Evolutionary conservation across 2,797 vertebrate genomes (phyloP), one percentile per base, ranked within the genome.

Genomic region (Cichlasoma orientale): DNA sequence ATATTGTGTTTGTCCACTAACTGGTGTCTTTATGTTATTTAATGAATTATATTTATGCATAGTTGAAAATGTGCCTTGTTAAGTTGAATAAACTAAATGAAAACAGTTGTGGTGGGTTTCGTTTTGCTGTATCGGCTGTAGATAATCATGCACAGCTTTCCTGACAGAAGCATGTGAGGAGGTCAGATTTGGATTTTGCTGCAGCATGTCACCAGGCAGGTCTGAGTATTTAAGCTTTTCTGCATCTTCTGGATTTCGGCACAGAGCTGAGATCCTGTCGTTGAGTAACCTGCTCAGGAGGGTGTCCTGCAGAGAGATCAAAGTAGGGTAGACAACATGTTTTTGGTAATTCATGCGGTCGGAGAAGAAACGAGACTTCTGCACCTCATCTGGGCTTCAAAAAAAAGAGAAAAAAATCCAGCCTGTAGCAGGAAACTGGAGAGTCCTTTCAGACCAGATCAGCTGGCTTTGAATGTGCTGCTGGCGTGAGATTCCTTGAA

Each of bases 11-110:
- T 91, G 85, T 90, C 85, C 82, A 71, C 75, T 82, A 88, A 85
- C 79, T 88, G 77, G 72, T 85, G 54, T 88, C 84, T 88, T 83
- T 89, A 81, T 83, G 81, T 89, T 83, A 79, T 86, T 94, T 94
- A 94, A 93, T 82, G 52, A 80, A 78, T 87, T 90, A 79, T 95
- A 95, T 95, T 95, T 96, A 95, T 93, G 84, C 74, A 79, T 69
- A 87, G 87, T 90, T 92, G 56, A 85, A 86, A 55, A 68, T 73
- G 72, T 83, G 79, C 74, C 56, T 82, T 90, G 86, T 92, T 88
- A 79, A 80, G 73, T 57, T 83, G 74, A 84, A 87, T 83, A 38
- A 86, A 94, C 91, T 88, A 91, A 18, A 18, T 74, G 71, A 66
- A 58, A 66, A 79, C 13, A 70, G 72, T 74, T 82, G 18, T 56